Evolutionary conservation across 2,113 vertebrate genomes (phyloP), one percentile per base, ranked within the genome.

Genomic region (Varanus komodoensis): DNA sequence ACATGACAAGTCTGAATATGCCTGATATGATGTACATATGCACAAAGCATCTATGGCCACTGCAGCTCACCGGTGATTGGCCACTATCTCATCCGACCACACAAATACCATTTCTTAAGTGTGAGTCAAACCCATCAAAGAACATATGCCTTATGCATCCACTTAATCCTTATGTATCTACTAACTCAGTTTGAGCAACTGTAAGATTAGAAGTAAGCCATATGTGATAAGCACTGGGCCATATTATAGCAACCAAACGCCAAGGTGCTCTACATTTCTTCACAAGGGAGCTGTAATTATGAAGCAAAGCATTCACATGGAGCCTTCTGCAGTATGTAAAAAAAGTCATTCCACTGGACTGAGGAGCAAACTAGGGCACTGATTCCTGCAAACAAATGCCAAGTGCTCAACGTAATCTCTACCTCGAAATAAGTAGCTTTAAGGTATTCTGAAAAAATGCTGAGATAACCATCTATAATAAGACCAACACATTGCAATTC

Each of bases 321-420:
- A 67, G 19, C 27, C 82, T 68, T 64, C 67, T 21, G 12, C 27
- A 27, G 21, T 44, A 85, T 68, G 82, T 14, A 74, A 27, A 17
- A 27, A 17, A 79, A 48, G 34, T 21, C 27, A 54, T 8, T 79
- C 75, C n/a, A 52, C 4, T 75, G 80, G 15, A 71, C 29, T 27
- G 64, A 34, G 78, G 69, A 48, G 57, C n/a, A 68, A 67, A 14
- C 15, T 11, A 78, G 3, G n/a, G 61, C 6, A 77, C 14, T 25
- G 32, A 27, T 67, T 50, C 38, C 44, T 84, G 75, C 3, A 50
- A 89, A 84, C 75, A 52, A 23, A n/a, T 29, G 4, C 11, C 11
- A 75, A 83, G 73, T 86, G 92, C 94, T 94, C 92, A 95, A 92
- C 92, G 92, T 95, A 92, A 94, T 95, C 92, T 95, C 95, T 92